A percentile compares a stretch with the other conserved stretches of the same genome.
phyloP scores from a whole-genome alignment of 2,888 invertebrate genomes.

The Atrina japonica region DNA sequence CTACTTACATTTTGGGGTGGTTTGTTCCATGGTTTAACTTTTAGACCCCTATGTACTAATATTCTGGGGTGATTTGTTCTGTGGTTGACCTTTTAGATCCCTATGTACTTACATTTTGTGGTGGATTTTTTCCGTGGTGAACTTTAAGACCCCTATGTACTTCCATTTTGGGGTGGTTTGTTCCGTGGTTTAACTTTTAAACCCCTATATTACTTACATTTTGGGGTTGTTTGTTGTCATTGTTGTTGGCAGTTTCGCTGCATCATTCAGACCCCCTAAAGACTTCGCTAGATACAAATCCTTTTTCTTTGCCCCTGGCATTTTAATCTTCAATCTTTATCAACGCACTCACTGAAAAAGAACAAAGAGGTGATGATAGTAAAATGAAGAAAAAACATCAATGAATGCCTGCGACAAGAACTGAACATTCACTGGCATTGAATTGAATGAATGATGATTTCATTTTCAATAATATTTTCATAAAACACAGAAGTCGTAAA shows the following conservation, averaged over 20 bases:
- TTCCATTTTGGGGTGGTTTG: too few relatives aligned
- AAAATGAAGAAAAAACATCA: too few relatives aligned
- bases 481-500: too few relatives aligned
- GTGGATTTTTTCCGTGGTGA: constrained; percentile 48
- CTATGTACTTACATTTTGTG: constrained; percentile 62
- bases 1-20: constrained; percentile 62
- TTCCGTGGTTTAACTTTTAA: constrained; percentile 24
- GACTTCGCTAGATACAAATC: constrained; percentile 75
- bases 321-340: too few relatives aligned
- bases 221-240: constrained; percentile 54
- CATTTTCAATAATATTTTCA: too few relatives aligned
- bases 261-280: constrained; percentile 72
- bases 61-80: constrained; percentile 54
- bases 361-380: too few relatives aligned
- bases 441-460: too few relatives aligned
- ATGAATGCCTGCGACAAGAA: too few relatives aligned
- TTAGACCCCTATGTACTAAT: constrained; percentile 49
- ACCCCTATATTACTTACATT: constrained; percentile 55
- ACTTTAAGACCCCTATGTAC: too few relatives aligned
- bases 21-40: constrained; percentile 36
- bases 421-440: too few relatives aligned
- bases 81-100: constrained; percentile 14
- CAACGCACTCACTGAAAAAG: too few relatives aligned
- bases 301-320: constrained; percentile 69
- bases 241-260: constrained; percentile 67